These are phyloP conservation scores for Hemibagrus guttatus DNA, from an alignment of 2,797 vertebrate genomes.

Conservation along the genomic window DNA sequence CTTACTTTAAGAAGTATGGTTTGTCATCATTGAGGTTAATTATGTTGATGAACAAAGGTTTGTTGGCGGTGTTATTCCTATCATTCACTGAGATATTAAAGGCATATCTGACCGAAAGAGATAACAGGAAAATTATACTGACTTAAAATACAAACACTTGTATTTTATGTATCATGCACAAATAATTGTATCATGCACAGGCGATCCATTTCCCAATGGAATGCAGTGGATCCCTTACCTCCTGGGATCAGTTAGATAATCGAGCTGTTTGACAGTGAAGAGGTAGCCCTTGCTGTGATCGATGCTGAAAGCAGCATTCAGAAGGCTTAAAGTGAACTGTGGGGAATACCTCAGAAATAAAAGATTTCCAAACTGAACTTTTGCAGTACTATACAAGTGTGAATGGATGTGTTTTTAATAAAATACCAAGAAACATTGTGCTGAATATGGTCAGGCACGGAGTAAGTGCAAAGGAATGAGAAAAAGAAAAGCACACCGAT, in stretches of 20 bases:
- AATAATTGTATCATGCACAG: neutral
- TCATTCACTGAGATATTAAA: neutral
- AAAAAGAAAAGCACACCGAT: neutral
- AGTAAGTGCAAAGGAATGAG: neutral
- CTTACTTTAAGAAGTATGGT: slow-evolving; percentile 8
- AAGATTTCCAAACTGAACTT: neutral
- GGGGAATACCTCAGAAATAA: neutral
- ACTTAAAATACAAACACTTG: neutral
- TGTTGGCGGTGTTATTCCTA: neutral
- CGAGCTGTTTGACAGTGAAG: slow-evolving; percentile 41
- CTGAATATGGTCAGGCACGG: neutral
- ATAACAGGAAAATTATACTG: neutral
- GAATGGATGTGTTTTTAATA: neutral
- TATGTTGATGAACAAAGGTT: neutral
- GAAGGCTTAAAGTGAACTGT: neutral
- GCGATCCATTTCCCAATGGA: neutral
- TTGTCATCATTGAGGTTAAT: slow-evolving; percentile 9
- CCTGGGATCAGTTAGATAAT: neutral
- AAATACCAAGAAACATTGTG: neutral
- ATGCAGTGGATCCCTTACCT: neutral
- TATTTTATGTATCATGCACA: too few relatives aligned
- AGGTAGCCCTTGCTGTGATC: slow-evolving; percentile 33
- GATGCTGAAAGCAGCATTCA: slow-evolving; percentile 24
- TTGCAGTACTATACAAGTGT: neutral
- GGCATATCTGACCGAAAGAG: neutral